Evolutionary conservation across 2,888 invertebrate genomes (phyloP), one percentile per base, ranked within the genome.

Genomic region (Penaeus monodon): DNA sequence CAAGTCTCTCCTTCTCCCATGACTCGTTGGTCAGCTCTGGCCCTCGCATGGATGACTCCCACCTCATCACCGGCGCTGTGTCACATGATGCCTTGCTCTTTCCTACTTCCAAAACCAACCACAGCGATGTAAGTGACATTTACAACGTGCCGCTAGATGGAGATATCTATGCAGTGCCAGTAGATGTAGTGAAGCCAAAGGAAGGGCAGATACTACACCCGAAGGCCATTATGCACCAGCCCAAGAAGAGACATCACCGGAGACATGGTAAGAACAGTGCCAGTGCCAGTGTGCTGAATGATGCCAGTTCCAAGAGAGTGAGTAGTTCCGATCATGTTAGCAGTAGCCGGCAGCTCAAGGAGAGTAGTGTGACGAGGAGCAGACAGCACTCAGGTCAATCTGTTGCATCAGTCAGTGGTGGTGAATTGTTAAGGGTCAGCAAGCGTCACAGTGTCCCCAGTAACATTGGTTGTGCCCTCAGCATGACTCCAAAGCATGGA

Each of bases 121-220:
- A 86, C 70, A 86, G 88, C 68, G 90, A 90, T 81, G 96, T 96
- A 88, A 95, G 95, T 66, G 96, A 96, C 92, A 95, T 97, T 94
- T 97, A 97, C 92, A 97, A 96, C 93, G 97, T 97, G 88, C 97
- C 97, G 90, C 96, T 96, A 91, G 97, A 97, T 92, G 96, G 96
- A 91, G 97, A 97, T 92, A 96, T 97, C 91, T 97, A 97, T 92
- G 96, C 97, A 24, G 95, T 97, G 88, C 97, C 97, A 68, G 95
- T 97, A 89, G 97, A 97, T 92, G 95, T 96, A 92, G 95, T 96
- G 29, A 93, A 94, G 89, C 95, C 95, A 73, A 84, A 87, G 24
- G 88, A 86, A 68, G 88, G 90, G 49, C 93, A 84, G 66, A 82
- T 85, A 63, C 38, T 87, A 79, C 81, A 86, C 78, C 81, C 86